phyloP scores from a whole-genome alignment of 2,888 invertebrate genomes.

The Vandiemenella viatica region DNA sequence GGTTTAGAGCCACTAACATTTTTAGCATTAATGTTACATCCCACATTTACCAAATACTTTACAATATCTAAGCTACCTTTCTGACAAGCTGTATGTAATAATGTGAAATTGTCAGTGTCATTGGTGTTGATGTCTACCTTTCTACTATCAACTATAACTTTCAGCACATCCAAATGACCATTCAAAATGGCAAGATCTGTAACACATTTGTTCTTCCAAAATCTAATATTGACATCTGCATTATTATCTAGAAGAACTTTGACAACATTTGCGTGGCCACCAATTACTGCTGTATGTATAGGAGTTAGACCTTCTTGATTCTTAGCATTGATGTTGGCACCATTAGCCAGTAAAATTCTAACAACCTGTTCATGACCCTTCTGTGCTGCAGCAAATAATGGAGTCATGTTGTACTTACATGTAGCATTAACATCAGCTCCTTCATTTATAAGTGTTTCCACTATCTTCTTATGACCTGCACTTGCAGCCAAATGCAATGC shows the following conservation, averaged over 20 bases:
- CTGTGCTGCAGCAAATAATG: slow-evolving; percentile 21
- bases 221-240: slow-evolving; percentile 4
- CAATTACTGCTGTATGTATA: slow-evolving; percentile 9
- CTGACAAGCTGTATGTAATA: slow-evolving; percentile 1
- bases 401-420: slow-evolving; percentile 12
- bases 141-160: slow-evolving; percentile 12
- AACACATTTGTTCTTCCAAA: slow-evolving; percentile 10
- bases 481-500: slow-evolving; percentile 10
- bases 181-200: slow-evolving; percentile 19
- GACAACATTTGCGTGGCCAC: slow-evolving; percentile 3
- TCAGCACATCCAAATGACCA: slow-evolving; percentile 18
- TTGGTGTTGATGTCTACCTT: slow-evolving; percentile 13
- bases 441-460: slow-evolving; percentile 1
- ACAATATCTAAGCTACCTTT: not conserved
- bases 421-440: slow-evolving; percentile 6
- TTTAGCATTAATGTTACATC: not conserved
- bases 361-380: slow-evolving; percentile 18
- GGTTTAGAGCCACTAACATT: not conserved
- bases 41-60: not conserved
- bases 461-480: slow-evolving; percentile 1
- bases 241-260: slow-evolving; percentile 1
- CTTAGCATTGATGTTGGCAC: slow-evolving; percentile 12
- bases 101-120: not conserved
- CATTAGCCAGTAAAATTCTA: slow-evolving; percentile 12
- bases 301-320: slow-evolving; percentile 6